These are phyloP conservation scores for Gobius niger DNA, from an alignment of 2,113 vertebrate genomes.

Conservation along the genomic window DNA sequence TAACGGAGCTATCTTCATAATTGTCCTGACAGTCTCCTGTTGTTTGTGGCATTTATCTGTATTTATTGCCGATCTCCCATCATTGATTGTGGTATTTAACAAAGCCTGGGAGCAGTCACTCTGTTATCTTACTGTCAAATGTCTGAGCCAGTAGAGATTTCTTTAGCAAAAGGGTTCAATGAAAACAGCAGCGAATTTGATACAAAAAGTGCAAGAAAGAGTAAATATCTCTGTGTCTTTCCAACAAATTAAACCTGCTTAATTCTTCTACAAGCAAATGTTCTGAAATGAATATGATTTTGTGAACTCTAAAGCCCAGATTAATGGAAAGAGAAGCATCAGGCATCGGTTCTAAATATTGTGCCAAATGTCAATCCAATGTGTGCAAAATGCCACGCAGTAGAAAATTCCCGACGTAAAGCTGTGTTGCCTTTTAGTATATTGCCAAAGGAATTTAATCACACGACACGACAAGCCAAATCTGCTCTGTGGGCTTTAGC, in stretches of 20 bases:
- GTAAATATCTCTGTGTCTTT: too few relatives aligned
- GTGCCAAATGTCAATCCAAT: not conserved
- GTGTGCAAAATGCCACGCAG: not conserved
- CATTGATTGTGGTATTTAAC: constrained; percentile 38
- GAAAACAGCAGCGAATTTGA: not conserved
- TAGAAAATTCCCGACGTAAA: too few relatives aligned
- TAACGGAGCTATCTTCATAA: constrained; percentile 25
- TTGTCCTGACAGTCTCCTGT: constrained; percentile 54
- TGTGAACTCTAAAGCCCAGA: not conserved
- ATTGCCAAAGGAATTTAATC: too few relatives aligned
- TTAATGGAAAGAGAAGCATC: not conserved
- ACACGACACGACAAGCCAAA: too few relatives aligned
- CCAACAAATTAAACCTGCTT: too few relatives aligned
- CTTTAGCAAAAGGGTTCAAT: constrained; percentile 13
- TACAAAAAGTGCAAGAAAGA: too few relatives aligned
- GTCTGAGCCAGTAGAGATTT: constrained; percentile 17
- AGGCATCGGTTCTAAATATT: not conserved
- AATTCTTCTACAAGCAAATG: constrained; percentile 32
- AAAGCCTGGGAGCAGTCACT: constrained; percentile 27
- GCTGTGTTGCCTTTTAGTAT: too few relatives aligned
- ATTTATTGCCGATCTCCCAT: constrained; percentile 47
- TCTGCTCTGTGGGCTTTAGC: too few relatives aligned
- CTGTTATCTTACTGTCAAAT: constrained; percentile 17
- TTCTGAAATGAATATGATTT: not conserved
- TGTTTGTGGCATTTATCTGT: constrained; percentile 52